Evolutionary conservation across 2,888 invertebrate genomes (phyloP).

Genomic region (Sabatieria punctata): DNA sequence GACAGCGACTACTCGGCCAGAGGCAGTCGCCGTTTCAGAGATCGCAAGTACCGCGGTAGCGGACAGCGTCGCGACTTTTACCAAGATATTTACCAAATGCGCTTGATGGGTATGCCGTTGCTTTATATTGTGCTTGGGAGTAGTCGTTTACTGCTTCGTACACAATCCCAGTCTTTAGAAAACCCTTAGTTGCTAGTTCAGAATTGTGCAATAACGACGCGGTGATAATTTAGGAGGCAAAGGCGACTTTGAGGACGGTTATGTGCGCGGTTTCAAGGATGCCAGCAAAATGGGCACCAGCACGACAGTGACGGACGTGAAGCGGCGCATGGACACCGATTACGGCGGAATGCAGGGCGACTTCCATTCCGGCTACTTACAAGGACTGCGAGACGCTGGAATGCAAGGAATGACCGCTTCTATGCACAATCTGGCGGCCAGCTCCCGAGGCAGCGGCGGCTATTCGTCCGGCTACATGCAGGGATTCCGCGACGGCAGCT

Average conservation of each 20-base stretch:
- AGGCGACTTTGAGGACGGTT: conserved; percentile 30
- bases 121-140: no score
- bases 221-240: conserved; percentile 6
- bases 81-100: no score
- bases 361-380: conserved; percentile 28
- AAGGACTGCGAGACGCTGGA: conserved; percentile 15
- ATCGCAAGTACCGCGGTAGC: no score
- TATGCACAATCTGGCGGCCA: conserved; percentile 29
- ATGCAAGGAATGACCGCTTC: conserved; percentile 21
- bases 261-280: conserved; percentile 29
- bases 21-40: background rate
- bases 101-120: no score
- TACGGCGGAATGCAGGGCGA: conserved; percentile 21
- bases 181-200: no score
- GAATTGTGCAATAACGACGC: no score
- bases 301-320: conserved; percentile 18
- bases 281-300: conserved; percentile 20
- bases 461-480: conserved; percentile 32
- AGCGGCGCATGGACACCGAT: conserved; percentile 23
- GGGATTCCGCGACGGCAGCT: conserved; percentile 28
- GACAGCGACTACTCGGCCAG: background rate
- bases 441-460: conserved; percentile 16
- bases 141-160: no score
- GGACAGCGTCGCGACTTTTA: no score
- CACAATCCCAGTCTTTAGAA: no score